Conservation (phyloP, 2,888 invertebrate genomes). For the Pristionchus mayeri region DNA sequence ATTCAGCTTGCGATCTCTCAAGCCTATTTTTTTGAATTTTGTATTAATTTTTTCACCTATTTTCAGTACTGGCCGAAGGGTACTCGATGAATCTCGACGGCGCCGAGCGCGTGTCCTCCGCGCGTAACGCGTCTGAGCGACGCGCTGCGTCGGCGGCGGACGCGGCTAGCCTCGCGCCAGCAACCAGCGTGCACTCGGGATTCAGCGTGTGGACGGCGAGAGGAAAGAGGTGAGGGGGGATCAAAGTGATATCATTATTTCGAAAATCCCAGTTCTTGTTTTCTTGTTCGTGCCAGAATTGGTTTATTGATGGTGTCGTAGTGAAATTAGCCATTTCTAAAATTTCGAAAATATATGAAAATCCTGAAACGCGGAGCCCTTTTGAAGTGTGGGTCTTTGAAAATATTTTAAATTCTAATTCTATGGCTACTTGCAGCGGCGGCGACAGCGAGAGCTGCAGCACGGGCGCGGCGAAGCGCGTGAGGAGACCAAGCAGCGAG, state of each 20-base stretch:
- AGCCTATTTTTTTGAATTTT: too few species aligned
- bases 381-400: too few species aligned
- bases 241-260: neutral
- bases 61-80: neutral
- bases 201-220: conserved; percentile 78
- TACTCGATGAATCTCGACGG: neutral
- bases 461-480: neutral
- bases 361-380: too few species aligned
- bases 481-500: conserved; percentile 51
- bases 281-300: too few species aligned
- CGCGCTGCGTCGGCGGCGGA: conserved; percentile 80
- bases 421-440: neutral
- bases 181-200: conserved; percentile 78
- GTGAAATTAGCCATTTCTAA: too few species aligned
- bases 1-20: too few species aligned
- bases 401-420: neutral
- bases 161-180: conserved; percentile 83
- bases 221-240: conserved; percentile 33
- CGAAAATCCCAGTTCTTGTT: too few species aligned
- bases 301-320: too few species aligned
- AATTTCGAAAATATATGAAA: too few species aligned
- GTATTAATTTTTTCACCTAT: too few species aligned
- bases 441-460: conserved; percentile 25
- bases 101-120: neutral
- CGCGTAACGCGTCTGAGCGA: conserved; percentile 6